Percentiles rank a stretch among this genome's conserved stretches.
Evolutionary conservation across 2,888 invertebrate species (phyloP).

Genomic region (Spatulosminthurus flaviceps): DNA sequence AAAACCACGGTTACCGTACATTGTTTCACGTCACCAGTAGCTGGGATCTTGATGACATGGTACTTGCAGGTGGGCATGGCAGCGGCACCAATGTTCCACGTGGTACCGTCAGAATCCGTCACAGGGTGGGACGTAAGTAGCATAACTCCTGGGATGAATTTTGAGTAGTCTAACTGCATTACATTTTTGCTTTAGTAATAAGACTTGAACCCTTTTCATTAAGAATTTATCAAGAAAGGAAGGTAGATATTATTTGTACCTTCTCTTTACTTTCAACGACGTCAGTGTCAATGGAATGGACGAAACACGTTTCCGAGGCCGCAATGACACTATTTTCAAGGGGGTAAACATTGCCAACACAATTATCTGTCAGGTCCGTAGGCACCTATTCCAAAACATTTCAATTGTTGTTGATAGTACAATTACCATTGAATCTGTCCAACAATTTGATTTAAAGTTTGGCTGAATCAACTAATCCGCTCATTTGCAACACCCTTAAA

Average conservation of each 20-base stretch:
- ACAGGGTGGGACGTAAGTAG: slow-evolving; percentile 55
- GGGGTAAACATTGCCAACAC: slow-evolving; percentile 57
- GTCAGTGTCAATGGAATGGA: slow-evolving; percentile 59
- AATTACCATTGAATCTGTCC: too few relatives aligned
- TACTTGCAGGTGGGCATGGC: slow-evolving; percentile 65
- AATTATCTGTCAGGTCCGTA: slow-evolving; percentile 62
- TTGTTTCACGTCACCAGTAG: slow-evolving; percentile 48
- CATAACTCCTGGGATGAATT: slow-evolving; percentile 27
- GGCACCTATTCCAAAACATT: slow-evolving; percentile 52
- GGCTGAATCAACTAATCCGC: too few relatives aligned
- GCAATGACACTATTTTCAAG: slow-evolving; percentile 58
- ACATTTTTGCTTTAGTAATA: too few relatives aligned
- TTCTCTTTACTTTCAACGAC: slow-evolving; percentile 57
- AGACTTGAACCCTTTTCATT: too few relatives aligned
- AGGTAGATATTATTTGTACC: slow-evolving; percentile 52
- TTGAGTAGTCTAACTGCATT: slow-evolving; percentile 29
- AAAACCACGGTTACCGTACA: slow-evolving; percentile 65
- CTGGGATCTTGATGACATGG: slow-evolving; percentile 64
- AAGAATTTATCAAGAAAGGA: too few relatives aligned
- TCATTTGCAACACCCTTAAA: too few relatives aligned
- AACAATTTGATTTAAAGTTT: too few relatives aligned
- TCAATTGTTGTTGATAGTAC: too few relatives aligned
- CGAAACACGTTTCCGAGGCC: slow-evolving; percentile 61
- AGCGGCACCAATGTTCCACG: slow-evolving; percentile 60
- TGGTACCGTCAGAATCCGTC: slow-evolving; percentile 56